phyloP scores from a whole-genome alignment of 2,888 invertebrate genomes.

The Chrysodeixis includens region DNA sequence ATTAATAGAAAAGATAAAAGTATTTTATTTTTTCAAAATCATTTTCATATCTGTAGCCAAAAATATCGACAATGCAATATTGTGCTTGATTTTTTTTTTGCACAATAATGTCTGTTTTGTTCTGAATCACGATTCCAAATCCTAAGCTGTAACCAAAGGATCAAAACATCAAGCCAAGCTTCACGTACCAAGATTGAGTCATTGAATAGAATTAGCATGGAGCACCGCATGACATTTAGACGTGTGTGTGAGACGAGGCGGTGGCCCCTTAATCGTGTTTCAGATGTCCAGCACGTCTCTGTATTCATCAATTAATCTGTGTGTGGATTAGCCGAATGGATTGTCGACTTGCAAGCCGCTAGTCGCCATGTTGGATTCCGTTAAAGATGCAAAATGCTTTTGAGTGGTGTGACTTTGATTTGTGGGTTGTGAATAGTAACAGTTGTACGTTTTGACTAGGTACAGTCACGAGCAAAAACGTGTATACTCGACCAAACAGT shows the following conservation, averaged over 20 bases:
- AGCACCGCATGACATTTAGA: conserved; percentile 7
- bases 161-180: not conserved
- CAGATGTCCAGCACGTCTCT: conserved; percentile 37
- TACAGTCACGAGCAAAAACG: too few relatives aligned
- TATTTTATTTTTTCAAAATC: too few relatives aligned
- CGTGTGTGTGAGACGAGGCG: conserved; percentile 6
- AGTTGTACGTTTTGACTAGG: too few relatives aligned
- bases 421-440: not conserved
- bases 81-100: too few relatives aligned
- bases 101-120: too few relatives aligned
- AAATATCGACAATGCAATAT: too few relatives aligned
- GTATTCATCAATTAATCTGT: conserved; percentile 51
- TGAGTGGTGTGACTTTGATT: not conserved
- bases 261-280: conserved; percentile 42
- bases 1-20: too few relatives aligned
- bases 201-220: conserved; percentile 30
- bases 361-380: conserved; percentile 25
- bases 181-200: conserved; percentile 6
- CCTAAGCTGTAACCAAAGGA: not conserved
- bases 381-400: conserved; percentile 25
- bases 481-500: too few relatives aligned
- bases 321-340: conserved; percentile 43
- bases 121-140: not conserved
- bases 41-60: too few relatives aligned
- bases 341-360: conserved; percentile 27